phyloP scores from a whole-genome alignment of 1,140 invertebrate species.

The Drosophila bocqueti region DNA sequence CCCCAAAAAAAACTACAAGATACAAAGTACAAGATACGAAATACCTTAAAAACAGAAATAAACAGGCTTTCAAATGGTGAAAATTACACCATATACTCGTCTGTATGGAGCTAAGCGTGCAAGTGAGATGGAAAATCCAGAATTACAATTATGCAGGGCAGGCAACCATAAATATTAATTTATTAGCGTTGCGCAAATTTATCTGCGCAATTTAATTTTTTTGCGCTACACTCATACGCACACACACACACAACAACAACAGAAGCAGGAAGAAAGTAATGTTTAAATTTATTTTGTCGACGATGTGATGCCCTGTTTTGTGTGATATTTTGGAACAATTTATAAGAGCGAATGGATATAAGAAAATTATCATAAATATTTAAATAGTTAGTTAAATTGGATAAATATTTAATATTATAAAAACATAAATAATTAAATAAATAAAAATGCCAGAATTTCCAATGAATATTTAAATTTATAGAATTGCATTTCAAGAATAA shows the following conservation, averaged over 20 bases:
- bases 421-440: too few relatives aligned
- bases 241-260: conserved; percentile 10
- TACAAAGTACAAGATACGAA: conserved; percentile 15
- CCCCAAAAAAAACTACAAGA: not conserved
- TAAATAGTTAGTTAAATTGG: too few relatives aligned
- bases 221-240: conserved; percentile 35
- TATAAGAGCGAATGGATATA: not conserved
- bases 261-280: conserved; percentile 49
- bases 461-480: too few relatives aligned
- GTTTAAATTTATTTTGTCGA: not conserved
- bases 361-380: not conserved
- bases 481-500: too few relatives aligned
- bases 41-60: conserved; percentile 21
- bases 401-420: too few relatives aligned
- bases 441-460: too few relatives aligned
- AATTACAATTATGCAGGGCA: conserved; percentile 58
- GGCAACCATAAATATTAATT: conserved; percentile 78
- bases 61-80: conserved; percentile 6
- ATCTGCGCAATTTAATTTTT: conserved; percentile 80
- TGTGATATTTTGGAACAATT: not conserved
- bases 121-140: conserved; percentile 7
- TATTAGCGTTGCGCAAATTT: conserved; percentile 78
- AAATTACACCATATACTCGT: conserved; percentile 6
- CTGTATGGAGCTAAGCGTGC: not conserved
- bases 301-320: conserved; percentile 14